phyloP scores from a whole-genome alignment of 1,140 invertebrate species.

The Triops longicaudatus region DNA sequence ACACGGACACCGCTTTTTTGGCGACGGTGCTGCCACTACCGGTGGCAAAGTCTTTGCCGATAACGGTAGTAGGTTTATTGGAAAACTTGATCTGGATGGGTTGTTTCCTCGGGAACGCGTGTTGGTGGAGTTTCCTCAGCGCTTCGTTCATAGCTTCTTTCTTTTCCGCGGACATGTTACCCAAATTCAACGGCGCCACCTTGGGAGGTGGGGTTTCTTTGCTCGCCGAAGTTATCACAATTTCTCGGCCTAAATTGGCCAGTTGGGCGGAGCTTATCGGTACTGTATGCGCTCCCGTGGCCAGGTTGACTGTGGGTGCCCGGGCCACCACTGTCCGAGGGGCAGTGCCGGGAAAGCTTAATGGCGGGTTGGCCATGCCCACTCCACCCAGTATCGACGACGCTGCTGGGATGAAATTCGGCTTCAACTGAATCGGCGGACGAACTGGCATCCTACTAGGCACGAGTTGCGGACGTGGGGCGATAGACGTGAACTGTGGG shows the following conservation, averaged over 20 bases:
- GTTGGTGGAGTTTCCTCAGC: conserved; percentile 19
- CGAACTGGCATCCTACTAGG: background rate
- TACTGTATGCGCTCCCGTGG: background rate
- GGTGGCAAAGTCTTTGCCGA: background rate
- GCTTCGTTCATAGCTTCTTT: conserved; percentile 26
- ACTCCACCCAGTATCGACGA: too few species aligned
- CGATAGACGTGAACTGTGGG: background rate
- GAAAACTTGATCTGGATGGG: background rate
- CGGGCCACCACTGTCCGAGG: background rate
- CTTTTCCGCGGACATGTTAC: conserved; percentile 23
- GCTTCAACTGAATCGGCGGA: background rate
- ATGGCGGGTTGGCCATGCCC: background rate
- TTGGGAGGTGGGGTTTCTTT: background rate
- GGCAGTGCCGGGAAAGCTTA: background rate
- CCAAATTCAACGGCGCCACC: conserved; percentile 19
- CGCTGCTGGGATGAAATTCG: background rate
- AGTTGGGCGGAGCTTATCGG: background rate
- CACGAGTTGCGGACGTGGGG: background rate
- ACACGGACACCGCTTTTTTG: too few species aligned
- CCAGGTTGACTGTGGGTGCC: background rate
- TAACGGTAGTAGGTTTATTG: background rate
- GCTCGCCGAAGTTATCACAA: background rate
- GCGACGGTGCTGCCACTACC: too few species aligned
- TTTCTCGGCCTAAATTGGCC: background rate
- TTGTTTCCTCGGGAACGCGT: conserved; percentile 4